A percentile compares a stretch with the other conserved stretches of the same genome.
Evolutionary conservation across 2,888 invertebrate genomes (phyloP).

Genomic region (Nysson spinosus): DNA sequence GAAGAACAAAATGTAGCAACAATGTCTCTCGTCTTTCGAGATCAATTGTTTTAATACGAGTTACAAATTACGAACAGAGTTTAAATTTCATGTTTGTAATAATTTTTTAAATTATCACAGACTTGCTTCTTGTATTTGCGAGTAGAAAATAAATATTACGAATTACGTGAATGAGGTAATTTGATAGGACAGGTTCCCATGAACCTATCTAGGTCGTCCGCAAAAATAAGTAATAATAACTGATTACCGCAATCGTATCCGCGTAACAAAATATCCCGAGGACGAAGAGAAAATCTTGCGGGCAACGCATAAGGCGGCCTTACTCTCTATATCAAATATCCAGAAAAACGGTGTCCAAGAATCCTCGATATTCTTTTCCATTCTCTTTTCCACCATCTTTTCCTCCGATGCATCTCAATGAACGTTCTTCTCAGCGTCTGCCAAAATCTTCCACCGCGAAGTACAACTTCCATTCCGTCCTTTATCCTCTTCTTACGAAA

Average conservation of each 20-base stretch:
- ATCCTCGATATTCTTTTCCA: constrained; percentile 11
- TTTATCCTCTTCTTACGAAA: background rate
- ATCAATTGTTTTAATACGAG: too few species aligned
- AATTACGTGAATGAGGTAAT: too few species aligned
- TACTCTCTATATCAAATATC: constrained; percentile 57
- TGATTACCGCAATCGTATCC: constrained; percentile 56
- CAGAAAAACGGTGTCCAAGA: constrained; percentile 37
- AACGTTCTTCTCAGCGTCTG: background rate
- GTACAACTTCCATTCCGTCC: background rate
- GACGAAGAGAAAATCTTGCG: constrained; percentile 59
- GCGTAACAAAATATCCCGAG: constrained; percentile 61
- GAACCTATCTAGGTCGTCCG: too few species aligned
- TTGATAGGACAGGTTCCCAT: too few species aligned
- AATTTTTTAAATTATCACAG: too few species aligned
- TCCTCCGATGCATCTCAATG: constrained; percentile 3
- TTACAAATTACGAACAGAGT: too few species aligned
- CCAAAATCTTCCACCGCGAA: background rate
- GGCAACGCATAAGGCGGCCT: constrained; percentile 48
- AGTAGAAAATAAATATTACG: too few species aligned
- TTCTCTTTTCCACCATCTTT: background rate
- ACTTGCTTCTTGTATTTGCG: too few species aligned
- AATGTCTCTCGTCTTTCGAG: too few species aligned
- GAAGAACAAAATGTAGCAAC: too few species aligned
- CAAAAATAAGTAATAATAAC: constrained; percentile 2
- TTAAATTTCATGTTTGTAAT: too few species aligned